These are phyloP conservation scores for Tadarida brasiliensis DNA, from an alignment of 2,797 vertebrate species.

Conservation along the genomic window DNA sequence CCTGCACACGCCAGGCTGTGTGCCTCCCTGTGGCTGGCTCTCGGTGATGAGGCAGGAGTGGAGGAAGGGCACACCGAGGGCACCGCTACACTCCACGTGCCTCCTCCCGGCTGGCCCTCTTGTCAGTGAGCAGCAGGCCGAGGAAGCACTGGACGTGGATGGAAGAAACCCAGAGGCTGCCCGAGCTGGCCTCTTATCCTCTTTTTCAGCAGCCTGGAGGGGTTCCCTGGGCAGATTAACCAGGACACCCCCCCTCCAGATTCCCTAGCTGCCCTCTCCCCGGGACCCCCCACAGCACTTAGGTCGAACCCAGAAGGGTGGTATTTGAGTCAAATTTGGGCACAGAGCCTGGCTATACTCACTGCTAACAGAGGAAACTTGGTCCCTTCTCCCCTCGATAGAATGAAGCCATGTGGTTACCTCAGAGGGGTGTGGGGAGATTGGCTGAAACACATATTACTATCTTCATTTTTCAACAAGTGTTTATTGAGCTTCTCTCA, in stretches of 20 bases:
- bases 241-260: background rate
- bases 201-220: background rate
- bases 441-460: background rate
- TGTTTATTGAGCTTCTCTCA: background rate
- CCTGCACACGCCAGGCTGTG: background rate
- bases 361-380: background rate
- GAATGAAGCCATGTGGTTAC: background rate
- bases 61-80: background rate
- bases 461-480: background rate
- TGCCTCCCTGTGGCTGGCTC: background rate
- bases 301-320: background rate
- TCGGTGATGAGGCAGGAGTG: background rate
- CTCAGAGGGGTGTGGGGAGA: background rate
- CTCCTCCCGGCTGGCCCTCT: too few species aligned
- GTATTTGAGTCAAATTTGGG: background rate
- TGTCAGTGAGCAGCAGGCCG: background rate
- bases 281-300: background rate
- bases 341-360: background rate
- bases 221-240: background rate
- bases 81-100: accelerated
- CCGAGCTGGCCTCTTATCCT: background rate
- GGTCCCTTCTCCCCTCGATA: background rate
- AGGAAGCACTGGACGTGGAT: background rate
- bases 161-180: background rate
- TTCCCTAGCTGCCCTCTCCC: background rate